Base-by-base conservation (phyloP, 2,113 vertebrate species). In the Microcebus tavaratra region DNA sequence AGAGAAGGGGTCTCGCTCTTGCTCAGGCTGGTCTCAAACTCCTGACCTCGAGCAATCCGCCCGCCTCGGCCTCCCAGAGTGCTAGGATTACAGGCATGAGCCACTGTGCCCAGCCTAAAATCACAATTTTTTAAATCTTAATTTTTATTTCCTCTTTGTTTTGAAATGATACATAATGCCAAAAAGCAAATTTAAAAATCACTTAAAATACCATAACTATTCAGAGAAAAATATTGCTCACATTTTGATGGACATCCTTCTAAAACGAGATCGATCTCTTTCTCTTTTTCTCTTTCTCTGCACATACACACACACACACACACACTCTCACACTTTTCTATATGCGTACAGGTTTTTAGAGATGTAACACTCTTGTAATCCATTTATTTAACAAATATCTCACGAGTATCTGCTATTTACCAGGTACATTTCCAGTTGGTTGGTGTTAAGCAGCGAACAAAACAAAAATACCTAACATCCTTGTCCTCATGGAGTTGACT, bases 261-360 rank as follows among this genome's bases (percentile, higher is more conserved):
- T 57, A 59, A 82, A 18, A 42, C 13, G 48, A 42, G 27, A 8
- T 7, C 6, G 3, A 2, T 29, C 21, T 20, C 20, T 21, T 20
- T 57, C 20, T 57, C 55, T 57, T 21, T 57, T 21, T 57, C 4
- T 57, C 20, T 57, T 8, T 57, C 18, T 57, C 5, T 27, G 0
- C 8, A 1, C 17, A 17, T 23, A 11, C 34, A n/a, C 29, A 12
- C 15, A 6, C 34, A 3, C 6, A 25, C 29, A 12, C 9, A 6
- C 63, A 12, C 55, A 23, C 7, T 20, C 57, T 42, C 27, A 45
- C 65, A 48, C 9, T 57, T 25, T 27, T 81, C 8, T 70, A 5
- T 78, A 42, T 53, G 34, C 1, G 61, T 61, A 53, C 6, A n/a
- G 11, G 17, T 31, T 59, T 53, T 29, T 27, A 57, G 34, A 34